A percentile compares a stretch with the other conserved stretches of the same genome.
Evolutionary conservation across 2,113 vertebrate species (phyloP).

Genomic region (Daphoenositta chrysoptera): DNA sequence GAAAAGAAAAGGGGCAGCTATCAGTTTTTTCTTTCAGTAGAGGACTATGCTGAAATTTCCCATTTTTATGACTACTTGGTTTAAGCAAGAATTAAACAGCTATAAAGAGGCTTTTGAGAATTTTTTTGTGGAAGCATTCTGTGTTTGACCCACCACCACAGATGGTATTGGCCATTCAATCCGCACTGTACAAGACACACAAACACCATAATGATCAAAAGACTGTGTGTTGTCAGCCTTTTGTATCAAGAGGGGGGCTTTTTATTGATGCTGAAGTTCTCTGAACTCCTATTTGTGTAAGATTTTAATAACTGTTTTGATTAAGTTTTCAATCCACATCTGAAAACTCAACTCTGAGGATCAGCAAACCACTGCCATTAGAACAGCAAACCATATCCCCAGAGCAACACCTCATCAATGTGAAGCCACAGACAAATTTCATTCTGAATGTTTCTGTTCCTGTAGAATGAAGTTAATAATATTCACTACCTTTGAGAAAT

Average conservation of each 20-base stretch:
- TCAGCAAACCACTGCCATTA: not conserved
- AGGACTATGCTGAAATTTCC: not conserved
- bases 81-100: not conserved
- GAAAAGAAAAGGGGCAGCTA: not conserved
- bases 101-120: not conserved
- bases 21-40: not conserved
- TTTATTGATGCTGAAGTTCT: not conserved
- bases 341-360: not conserved
- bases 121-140: not conserved
- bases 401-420: not conserved
- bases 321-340: not conserved
- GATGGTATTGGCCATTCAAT: not conserved
- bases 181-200: not conserved
- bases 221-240: not conserved
- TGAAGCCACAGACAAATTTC: not conserved
- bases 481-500: not conserved
- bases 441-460: not conserved
- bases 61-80: not conserved
- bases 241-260: not conserved
- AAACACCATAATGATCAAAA: not conserved
- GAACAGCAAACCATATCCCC: not conserved
- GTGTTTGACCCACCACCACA: not conserved
- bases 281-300: not conserved
- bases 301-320: not conserved
- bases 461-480: constrained; percentile 11